phyloP scores from a whole-genome alignment of 2,113 vertebrate genomes.

The Circaetus gallicus region DNA sequence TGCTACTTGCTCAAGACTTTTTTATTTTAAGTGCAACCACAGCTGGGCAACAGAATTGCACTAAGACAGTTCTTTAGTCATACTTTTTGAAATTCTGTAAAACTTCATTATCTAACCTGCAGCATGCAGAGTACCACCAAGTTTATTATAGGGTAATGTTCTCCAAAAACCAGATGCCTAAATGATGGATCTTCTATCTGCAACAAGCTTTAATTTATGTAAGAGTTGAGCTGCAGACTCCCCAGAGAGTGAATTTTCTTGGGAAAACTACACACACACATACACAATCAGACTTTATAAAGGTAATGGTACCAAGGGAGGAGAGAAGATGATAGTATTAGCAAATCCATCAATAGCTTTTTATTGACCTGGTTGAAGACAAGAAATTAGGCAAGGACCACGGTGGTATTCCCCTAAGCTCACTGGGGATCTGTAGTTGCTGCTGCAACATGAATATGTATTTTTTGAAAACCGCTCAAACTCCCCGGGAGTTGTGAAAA shows the following conservation, averaged over 20 bases:
- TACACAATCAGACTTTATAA: not conserved
- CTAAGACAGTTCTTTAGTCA: not conserved
- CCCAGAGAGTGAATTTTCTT: not conserved
- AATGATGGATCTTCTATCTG: not conserved
- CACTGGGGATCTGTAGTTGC: not conserved
- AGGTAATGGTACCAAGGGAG: not conserved
- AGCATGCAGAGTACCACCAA: not conserved
- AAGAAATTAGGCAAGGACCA: not conserved
- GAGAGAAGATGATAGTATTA: not conserved
- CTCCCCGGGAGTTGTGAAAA: not conserved
- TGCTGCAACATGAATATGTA: not conserved
- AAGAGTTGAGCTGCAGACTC: not conserved
- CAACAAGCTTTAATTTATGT: not conserved
- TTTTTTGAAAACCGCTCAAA: not conserved
- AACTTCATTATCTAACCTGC: not conserved
- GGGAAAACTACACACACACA: not conserved
- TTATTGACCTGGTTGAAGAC: not conserved
- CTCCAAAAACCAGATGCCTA: not conserved
- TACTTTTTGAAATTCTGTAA: not conserved
- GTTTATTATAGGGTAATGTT: not conserved
- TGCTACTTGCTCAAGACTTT: not conserved
- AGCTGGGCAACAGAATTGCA: not conserved
- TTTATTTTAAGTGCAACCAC: not conserved
- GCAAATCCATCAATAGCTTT: not conserved
- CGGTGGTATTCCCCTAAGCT: not conserved